Evolutionary conservation across 2,888 invertebrate species (phyloP).

Genomic region (Apoda limacodes): DNA sequence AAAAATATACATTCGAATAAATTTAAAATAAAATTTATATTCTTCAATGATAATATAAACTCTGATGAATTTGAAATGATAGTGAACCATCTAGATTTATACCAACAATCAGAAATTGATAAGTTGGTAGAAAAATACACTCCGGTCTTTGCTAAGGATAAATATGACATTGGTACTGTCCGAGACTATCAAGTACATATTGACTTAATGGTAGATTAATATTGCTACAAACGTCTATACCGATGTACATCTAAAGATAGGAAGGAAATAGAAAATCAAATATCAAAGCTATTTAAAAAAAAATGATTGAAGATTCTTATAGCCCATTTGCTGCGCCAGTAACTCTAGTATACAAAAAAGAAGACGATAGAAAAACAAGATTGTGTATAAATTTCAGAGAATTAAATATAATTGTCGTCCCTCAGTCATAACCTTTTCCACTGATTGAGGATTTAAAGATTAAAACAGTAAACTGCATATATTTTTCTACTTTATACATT

Average conservation of each 20-base stretch:
- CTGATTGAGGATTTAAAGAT: slow-evolving; percentile 29
- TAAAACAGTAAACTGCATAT: slow-evolving; percentile 29
- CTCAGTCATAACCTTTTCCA: too few relatives aligned
- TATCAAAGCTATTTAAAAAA: too few relatives aligned
- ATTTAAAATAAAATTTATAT: slow-evolving; percentile 6
- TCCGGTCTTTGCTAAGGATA: too few relatives aligned
- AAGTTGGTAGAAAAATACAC: too few relatives aligned
- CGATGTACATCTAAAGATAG: slow-evolving; percentile 5
- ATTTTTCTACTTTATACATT: slow-evolving; percentile 29
- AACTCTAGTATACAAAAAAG: slow-evolving; percentile 21
- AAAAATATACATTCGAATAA: slow-evolving; percentile 2
- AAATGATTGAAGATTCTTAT: slow-evolving; percentile 5
- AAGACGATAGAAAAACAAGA: slow-evolving; percentile 25
- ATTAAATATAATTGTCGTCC: slow-evolving; percentile 22
- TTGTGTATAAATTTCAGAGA: too few relatives aligned
- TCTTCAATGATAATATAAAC: slow-evolving; percentile 14
- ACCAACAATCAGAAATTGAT: too few relatives aligned
- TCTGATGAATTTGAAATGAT: too few relatives aligned
- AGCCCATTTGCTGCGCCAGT: too few relatives aligned
- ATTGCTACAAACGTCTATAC: slow-evolving; percentile 5
- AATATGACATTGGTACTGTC: slow-evolving; percentile 9
- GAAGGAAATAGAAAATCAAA: too few relatives aligned
- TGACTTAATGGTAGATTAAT: too few relatives aligned
- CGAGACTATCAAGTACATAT: slow-evolving; percentile 14
- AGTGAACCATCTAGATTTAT: too few relatives aligned